These are phyloP conservation scores for Eretmocerus hayati DNA, from an alignment of 2,888 invertebrate species.

Conservation along the genomic window DNA sequence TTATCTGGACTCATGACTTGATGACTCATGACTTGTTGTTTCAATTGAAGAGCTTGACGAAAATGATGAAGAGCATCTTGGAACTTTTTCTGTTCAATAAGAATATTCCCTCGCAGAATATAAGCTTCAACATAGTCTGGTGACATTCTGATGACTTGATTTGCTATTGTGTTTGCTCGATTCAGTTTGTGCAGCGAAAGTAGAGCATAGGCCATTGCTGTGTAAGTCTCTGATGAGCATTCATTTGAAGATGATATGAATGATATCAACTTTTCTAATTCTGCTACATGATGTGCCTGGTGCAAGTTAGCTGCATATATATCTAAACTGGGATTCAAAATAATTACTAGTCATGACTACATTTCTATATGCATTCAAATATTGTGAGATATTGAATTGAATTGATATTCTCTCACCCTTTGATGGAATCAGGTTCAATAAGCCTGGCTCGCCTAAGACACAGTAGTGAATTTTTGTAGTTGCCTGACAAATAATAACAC, in stretches of 20 bases:
- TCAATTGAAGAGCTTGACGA: slow-evolving; percentile 58
- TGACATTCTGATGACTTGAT: slow-evolving; percentile 62
- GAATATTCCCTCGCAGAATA: slow-evolving; percentile 63
- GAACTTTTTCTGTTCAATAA: slow-evolving; percentile 60
- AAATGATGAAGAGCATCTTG: slow-evolving; percentile 61
- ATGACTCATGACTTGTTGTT: no score
- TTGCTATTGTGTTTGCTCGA: slow-evolving; percentile 65
- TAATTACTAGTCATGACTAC: slow-evolving; percentile 23
- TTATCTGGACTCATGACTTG: no score
- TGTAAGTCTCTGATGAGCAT: slow-evolving; percentile 64
- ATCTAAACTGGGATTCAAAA: slow-evolving; percentile 52
- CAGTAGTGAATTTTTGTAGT: slow-evolving; percentile 58
- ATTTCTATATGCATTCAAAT: no score
- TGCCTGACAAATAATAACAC: slow-evolving; percentile 66
- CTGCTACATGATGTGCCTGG: slow-evolving; percentile 54
- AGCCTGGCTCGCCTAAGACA: slow-evolving; percentile 48
- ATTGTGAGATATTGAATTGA: background rate
- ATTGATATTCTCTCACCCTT: slow-evolving; percentile 39
- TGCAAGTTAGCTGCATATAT: slow-evolving; percentile 57
- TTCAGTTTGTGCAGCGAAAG: slow-evolving; percentile 58
- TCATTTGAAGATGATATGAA: slow-evolving; percentile 49
- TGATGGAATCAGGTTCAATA: slow-evolving; percentile 41
- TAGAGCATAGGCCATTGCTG: slow-evolving; percentile 67
- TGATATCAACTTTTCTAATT: slow-evolving; percentile 58
- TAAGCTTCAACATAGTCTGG: slow-evolving; percentile 65